A percentile compares a stretch with the other conserved stretches of the same genome.
Evolutionary conservation across 2,797 vertebrate species (phyloP).

Genomic region (Morus bassanus): DNA sequence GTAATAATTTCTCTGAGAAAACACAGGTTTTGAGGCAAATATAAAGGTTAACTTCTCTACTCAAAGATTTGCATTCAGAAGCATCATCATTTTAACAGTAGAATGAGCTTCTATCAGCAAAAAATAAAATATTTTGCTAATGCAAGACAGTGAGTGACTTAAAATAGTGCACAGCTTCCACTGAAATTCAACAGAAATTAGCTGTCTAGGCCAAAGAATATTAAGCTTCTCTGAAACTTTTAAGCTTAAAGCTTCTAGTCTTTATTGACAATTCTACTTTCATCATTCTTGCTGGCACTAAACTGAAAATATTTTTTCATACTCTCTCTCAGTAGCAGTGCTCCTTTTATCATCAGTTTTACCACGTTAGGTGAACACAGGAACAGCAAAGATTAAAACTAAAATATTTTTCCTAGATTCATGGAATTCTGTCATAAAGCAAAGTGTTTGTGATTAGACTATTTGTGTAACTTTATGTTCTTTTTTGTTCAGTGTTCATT

Average conservation of each 20-base stretch:
- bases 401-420: not conserved
- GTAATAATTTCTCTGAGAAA: conserved; percentile 22
- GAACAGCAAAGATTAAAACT: not conserved
- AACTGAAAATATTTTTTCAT: not conserved
- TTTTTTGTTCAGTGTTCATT: not conserved
- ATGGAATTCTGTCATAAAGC: not conserved
- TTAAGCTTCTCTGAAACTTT: not conserved
- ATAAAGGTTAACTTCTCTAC: not conserved
- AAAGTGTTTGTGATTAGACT: not conserved
- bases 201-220: not conserved
- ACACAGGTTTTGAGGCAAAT: not conserved
- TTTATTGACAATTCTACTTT: not conserved
- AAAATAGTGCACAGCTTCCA: not conserved
- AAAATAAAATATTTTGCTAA: not conserved
- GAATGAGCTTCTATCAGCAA: not conserved
- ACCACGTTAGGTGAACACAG: not conserved
- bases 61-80: conserved; percentile 25
- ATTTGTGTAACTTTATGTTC: not conserved
- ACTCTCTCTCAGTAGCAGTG: not conserved
- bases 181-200: not conserved
- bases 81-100: not conserved
- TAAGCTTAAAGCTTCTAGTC: not conserved
- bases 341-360: not conserved
- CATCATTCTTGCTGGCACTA: not conserved
- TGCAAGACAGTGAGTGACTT: not conserved